A percentile compares a stretch with the other conserved stretches of the same genome.
These are phyloP conservation scores for Corythoichthys intestinalis DNA, from an alignment of 2,113 vertebrate species.

Conservation along the genomic window DNA sequence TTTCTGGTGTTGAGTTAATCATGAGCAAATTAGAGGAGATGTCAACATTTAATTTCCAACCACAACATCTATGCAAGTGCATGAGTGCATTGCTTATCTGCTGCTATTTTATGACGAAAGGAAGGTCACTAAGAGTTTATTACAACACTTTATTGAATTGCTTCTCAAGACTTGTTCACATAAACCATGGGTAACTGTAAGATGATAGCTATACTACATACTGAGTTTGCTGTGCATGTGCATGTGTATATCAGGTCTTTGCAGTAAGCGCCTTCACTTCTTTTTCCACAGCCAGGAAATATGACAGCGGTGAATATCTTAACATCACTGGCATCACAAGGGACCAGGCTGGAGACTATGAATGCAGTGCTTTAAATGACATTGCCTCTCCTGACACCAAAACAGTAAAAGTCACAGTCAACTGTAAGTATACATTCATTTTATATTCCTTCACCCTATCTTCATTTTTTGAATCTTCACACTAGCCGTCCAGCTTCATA, in stretches of 20 bases:
- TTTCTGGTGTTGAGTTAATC: constrained; percentile 33
- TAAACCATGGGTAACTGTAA: constrained; percentile 10
- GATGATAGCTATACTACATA: background rate
- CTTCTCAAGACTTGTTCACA: constrained; percentile 24
- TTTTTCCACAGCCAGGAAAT: constrained; percentile 82
- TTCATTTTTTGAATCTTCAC: constrained; percentile 1
- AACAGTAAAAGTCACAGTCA: constrained; percentile 92
- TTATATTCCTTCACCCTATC: background rate
- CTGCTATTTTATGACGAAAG: constrained; percentile 28
- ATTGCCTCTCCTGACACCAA: constrained; percentile 90
- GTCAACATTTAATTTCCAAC: constrained; percentile 40
- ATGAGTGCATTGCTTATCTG: constrained; percentile 44
- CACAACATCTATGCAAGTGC: constrained; percentile 31
- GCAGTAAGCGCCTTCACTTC: constrained; percentile 37
- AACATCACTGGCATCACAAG: constrained; percentile 93
- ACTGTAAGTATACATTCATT: constrained; percentile 84
- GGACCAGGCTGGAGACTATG: constrained; percentile 94
- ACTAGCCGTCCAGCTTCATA: constrained; percentile 15
- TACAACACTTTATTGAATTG: constrained; percentile 21
- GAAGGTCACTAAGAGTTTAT: constrained; percentile 32
- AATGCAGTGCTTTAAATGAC: constrained; percentile 93
- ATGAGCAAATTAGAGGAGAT: constrained; percentile 39
- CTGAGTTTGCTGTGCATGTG: background rate
- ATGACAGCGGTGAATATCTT: constrained; percentile 92
- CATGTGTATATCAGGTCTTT: constrained; percentile 32